phyloP scores from a whole-genome alignment of 23 tunicate species.

The Diplosoma virens region DNA sequence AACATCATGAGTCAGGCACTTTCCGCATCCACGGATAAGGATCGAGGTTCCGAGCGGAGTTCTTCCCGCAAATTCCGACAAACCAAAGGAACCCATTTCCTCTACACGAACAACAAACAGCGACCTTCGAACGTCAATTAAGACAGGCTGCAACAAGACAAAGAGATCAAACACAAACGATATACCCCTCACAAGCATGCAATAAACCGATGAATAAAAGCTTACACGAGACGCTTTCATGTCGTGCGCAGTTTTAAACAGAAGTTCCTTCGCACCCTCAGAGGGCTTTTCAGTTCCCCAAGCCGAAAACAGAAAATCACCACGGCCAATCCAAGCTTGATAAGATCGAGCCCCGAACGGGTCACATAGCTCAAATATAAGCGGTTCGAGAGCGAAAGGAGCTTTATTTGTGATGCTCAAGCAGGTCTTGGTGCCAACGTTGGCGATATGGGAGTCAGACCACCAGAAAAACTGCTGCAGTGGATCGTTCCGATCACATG shows the following conservation, averaged over 20 bases:
- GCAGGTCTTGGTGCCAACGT: conserved; percentile 41
- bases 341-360: background rate
- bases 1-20: conserved; percentile 42
- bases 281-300: background rate
- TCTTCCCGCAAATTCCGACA: conserved; percentile 2
- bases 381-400: conserved; percentile 27
- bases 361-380: conserved; percentile 27
- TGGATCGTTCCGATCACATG: conserved; percentile 44
- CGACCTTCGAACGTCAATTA: conserved; percentile 35
- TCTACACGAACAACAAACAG: conserved; percentile 32
- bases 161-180: background rate
- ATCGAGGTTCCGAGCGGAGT: conserved; percentile 40
- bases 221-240: background rate
- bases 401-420: conserved; percentile 13
- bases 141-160: conserved; percentile 28
- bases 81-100: background rate
- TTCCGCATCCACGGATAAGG: conserved; percentile 26
- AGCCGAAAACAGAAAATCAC: conserved; percentile 5
- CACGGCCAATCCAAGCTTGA: conserved; percentile 24
- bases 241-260: conserved; percentile 16
- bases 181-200: background rate
- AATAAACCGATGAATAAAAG: background rate
- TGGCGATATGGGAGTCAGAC: conserved; percentile 30
- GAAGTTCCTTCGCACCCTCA: background rate
- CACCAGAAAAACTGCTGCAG: conserved; percentile 73